These are phyloP conservation scores for Poecile montanus DNA, from an alignment of 2,797 vertebrate genomes.

Conservation along the genomic window DNA sequence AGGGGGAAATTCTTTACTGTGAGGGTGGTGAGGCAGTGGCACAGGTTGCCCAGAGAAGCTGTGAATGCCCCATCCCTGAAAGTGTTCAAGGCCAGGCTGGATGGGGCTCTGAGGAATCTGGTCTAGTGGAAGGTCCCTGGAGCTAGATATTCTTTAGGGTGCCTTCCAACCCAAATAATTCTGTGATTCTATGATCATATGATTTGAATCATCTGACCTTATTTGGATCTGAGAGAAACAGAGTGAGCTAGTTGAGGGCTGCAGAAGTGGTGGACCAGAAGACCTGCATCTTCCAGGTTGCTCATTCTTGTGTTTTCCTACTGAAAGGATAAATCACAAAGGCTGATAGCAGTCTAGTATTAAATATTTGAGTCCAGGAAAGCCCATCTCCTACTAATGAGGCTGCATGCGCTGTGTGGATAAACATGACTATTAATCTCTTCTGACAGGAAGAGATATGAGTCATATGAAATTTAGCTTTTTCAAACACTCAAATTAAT, in stretches of 20 bases:
- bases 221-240: neutral
- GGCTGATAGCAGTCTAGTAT: neutral
- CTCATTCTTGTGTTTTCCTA: neutral
- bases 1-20: no score
- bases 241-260: neutral
- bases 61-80: neutral
- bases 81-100: neutral
- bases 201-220: neutral
- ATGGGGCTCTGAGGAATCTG: neutral
- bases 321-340: neutral
- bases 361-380: neutral
- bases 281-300: neutral
- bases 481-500: constrained; percentile 3
- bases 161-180: neutral
- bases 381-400: neutral
- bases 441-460: neutral
- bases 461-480: neutral
- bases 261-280: neutral
- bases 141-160: neutral
- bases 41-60: neutral
- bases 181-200: neutral
- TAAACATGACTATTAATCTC: neutral
- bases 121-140: no score
- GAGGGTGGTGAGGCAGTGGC: neutral
- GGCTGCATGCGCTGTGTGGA: neutral